Conservation (phyloP, 2,113 vertebrate species). For the Pelmatolapia mariae region DNA sequence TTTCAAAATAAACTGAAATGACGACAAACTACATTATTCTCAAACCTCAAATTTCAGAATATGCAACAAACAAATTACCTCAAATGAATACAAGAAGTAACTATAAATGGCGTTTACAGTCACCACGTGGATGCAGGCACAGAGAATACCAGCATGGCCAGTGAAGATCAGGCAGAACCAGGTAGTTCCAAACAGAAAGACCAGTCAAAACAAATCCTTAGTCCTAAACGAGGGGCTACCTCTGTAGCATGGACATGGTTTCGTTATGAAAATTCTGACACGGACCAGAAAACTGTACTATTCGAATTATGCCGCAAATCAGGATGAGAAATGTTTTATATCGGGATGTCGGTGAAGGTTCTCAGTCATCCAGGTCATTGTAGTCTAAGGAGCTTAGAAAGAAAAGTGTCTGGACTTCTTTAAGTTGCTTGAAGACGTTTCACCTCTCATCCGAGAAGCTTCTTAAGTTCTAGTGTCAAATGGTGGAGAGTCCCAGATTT, state of each 20-base stretch:
- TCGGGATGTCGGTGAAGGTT: too few relatives aligned
- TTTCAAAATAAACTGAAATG: neutral
- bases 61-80: neutral
- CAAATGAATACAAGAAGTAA: neutral
- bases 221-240: accelerated
- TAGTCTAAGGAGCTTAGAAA: neutral
- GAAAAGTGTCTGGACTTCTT: neutral
- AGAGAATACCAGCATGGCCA: neutral
- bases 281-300: neutral
- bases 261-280: neutral
- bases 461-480: neutral
- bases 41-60: neutral
- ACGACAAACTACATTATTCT: accelerated
- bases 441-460: neutral
- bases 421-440: neutral
- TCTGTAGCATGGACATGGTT: neutral
- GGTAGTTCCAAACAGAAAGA: neutral
- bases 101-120: neutral
- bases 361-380: accelerated
- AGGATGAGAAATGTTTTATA: too few relatives aligned
- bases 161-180: neutral
- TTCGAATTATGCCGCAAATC: too few relatives aligned
- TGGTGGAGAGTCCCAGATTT: neutral
- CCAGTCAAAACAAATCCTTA: neutral
- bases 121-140: neutral